phyloP scores from a whole-genome alignment of 1,140 invertebrate genomes.

The Mesaphorura yosii region DNA sequence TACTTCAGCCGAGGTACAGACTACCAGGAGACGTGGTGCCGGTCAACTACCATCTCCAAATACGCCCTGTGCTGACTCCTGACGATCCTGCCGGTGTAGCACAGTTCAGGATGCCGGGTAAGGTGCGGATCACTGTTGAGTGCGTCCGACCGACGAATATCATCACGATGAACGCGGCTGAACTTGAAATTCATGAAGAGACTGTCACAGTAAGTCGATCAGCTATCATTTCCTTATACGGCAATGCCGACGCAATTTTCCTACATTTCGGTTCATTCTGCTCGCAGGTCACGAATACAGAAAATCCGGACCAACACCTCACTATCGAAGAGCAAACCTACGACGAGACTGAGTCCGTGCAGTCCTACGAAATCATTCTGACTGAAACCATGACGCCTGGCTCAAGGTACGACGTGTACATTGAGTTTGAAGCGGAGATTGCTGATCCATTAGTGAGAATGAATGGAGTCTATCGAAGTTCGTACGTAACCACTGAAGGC shows the following conservation, averaged over 20 bases:
- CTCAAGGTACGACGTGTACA: conserved; percentile 6
- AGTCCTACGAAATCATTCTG: background rate
- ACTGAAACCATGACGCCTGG: background rate
- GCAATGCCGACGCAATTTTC: background rate
- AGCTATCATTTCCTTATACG: background rate
- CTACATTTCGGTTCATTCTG: background rate
- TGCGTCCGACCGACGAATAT: background rate
- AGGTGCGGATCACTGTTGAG: conserved; percentile 1
- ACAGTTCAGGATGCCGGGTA: conserved; percentile 4
- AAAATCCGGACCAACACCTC: background rate
- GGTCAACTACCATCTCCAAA: conserved; percentile 3
- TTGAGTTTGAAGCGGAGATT: conserved; percentile 8
- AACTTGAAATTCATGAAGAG: background rate
- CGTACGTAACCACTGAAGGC: background rate
- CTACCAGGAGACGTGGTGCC: conserved; percentile 5
- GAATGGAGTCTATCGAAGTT: conserved; percentile 8
- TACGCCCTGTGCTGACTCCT: conserved; percentile 3
- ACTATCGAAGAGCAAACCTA: too few relatives aligned
- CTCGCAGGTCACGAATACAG: background rate
- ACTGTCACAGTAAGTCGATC: background rate
- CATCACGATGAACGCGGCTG: conserved; percentile 3
- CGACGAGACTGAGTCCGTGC: background rate
- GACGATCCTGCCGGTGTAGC: background rate
- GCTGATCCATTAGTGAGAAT: background rate
- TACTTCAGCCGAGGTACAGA: background rate